A percentile compares a stretch with the other conserved stretches of the same genome.
phyloP scores from a whole-genome alignment of 1,140 invertebrate genomes.

The Zelostemma sp. region DNA sequence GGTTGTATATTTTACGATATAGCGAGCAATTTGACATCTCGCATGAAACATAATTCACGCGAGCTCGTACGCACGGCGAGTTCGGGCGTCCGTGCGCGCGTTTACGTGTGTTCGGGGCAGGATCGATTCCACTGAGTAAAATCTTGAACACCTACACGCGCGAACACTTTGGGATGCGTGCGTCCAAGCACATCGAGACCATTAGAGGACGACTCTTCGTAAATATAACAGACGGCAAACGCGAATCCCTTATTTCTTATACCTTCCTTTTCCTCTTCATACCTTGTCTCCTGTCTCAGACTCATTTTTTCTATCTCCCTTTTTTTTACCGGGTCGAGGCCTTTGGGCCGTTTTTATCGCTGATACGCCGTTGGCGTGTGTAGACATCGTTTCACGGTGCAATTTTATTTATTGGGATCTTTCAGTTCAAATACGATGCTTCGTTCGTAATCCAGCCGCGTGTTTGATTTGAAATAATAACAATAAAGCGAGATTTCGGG shows the following conservation, averaged over 20 bases:
- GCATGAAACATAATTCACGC: conserved; percentile 71
- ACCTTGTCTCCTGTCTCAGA: conserved; percentile 12
- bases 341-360: conserved; percentile 48
- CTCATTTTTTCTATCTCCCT: conserved; percentile 16
- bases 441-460: conserved; percentile 4
- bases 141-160: conserved; percentile 41
- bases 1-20: conserved; percentile 72
- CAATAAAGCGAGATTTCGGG: not conserved
- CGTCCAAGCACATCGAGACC: conserved; percentile 62
- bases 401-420: conserved; percentile 63
- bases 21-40: conserved; percentile 71
- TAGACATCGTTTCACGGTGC: conserved; percentile 60
- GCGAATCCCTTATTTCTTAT: conserved; percentile 36
- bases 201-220: conserved; percentile 61
- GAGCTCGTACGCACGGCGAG: conserved; percentile 44
- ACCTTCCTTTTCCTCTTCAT: conserved; percentile 24
- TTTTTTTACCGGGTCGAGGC: conserved; percentile 23
- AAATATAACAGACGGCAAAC: conserved; percentile 60
- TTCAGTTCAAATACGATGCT: conserved; percentile 15
- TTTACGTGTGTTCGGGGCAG: conserved; percentile 29
- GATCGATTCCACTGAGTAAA: conserved; percentile 36
- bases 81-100: conserved; percentile 20
- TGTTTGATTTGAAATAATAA: conserved; percentile 16
- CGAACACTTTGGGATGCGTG: conserved; percentile 42
- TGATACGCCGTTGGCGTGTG: conserved; percentile 65